Percentiles rank a stretch among this genome's conserved stretches.
These are phyloP conservation scores for Acanthopagrus latus DNA, from an alignment of 2,797 vertebrate species.

Conservation along the genomic window DNA sequence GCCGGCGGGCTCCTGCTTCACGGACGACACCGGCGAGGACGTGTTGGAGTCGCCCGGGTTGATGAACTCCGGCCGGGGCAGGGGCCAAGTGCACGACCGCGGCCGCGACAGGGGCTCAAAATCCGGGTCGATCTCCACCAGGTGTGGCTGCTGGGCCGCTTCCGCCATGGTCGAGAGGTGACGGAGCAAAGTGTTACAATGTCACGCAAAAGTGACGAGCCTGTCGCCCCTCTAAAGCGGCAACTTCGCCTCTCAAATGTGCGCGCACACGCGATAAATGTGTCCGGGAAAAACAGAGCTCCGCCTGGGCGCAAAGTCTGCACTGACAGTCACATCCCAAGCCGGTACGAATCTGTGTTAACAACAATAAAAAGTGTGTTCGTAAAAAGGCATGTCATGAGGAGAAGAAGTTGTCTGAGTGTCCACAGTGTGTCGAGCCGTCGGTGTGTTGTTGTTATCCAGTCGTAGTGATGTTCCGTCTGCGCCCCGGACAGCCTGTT, in stretches of 20 bases:
- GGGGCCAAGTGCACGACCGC: conserved; percentile 97
- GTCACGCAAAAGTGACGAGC: conserved; percentile 75
- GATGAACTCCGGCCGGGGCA: conserved; percentile 94
- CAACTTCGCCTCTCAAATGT: conserved; percentile 54
- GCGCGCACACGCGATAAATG: conserved; percentile 52
- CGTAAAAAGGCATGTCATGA: conserved; percentile 13
- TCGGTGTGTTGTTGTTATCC: conserved; percentile 66
- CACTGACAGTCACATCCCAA: conserved; percentile 75
- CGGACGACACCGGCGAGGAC: conserved; percentile 92
- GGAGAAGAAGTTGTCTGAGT: conserved; percentile 23
- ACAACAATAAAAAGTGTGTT: conserved; percentile 12
- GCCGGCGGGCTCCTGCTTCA: conserved; percentile 86
- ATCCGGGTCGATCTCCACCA: conserved; percentile 97
- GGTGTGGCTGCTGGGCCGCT: conserved; percentile 89
- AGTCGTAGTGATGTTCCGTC: conserved; percentile 51
- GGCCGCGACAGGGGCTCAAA: conserved; percentile 96
- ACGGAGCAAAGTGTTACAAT: conserved; percentile 67
- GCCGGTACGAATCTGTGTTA: conserved; percentile 18
- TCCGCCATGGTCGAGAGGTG: conserved; percentile 87
- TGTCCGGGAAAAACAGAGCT: conserved; percentile 47
- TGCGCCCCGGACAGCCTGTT: conserved; percentile 78
- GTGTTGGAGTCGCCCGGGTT: conserved; percentile 92
- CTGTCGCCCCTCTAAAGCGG: conserved; percentile 46
- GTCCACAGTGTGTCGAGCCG: conserved; percentile 24
- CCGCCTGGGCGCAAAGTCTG: conserved; percentile 58